Conservation (phyloP, 2,797 vertebrate species). For the Chiloscyllium punctatum region DNA sequence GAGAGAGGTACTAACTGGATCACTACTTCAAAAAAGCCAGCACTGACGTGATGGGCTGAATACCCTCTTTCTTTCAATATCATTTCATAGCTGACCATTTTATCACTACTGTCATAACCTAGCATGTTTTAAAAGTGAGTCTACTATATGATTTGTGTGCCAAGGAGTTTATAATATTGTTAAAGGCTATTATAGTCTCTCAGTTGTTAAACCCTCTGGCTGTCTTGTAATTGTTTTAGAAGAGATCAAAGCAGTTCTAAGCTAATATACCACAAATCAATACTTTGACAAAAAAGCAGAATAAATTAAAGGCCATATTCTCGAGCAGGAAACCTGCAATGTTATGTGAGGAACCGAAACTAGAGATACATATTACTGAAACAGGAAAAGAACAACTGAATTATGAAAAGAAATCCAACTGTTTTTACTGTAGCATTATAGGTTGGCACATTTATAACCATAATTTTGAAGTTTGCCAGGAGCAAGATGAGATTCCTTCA, state of each 20-base stretch:
- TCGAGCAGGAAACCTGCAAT: not conserved
- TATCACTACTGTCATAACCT: not conserved
- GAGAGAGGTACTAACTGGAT: not conserved
- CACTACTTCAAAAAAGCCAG: not conserved
- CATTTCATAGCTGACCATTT: not conserved
- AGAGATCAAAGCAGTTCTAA: not conserved
- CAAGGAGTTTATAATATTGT: not conserved
- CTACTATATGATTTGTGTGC: not conserved
- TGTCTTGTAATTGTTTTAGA: not conserved
- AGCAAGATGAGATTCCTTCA: not conserved
- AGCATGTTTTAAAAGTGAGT: not conserved
- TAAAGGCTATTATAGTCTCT: not conserved
- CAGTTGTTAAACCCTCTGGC: not conserved
- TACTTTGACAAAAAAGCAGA: constrained; percentile 12
- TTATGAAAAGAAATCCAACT: not conserved
- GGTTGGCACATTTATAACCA: not conserved
- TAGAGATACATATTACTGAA: not conserved
- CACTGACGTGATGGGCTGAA: not conserved
- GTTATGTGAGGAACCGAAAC: not conserved
- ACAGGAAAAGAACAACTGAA: not conserved
- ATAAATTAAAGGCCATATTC: not conserved
- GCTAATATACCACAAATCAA: not conserved
- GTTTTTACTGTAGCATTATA: not conserved
- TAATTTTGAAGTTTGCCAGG: not conserved
- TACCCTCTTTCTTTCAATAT: not conserved